phyloP scores from a whole-genome alignment of 2,113 vertebrate genomes.

The Echinops telfairi region DNA sequence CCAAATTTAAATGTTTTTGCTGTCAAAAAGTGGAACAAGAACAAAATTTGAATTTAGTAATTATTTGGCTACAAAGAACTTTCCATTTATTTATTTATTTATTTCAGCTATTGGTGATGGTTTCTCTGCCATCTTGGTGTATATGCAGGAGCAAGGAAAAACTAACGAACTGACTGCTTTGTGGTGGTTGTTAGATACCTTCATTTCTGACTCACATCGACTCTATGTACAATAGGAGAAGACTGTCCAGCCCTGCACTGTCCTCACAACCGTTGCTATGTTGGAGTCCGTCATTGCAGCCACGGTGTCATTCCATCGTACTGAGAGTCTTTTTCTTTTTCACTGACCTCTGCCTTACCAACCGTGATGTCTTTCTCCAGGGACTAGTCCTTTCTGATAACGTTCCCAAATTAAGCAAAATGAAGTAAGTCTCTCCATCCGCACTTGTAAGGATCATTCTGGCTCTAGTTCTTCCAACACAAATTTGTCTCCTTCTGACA shows the following conservation, averaged over 20 bases:
- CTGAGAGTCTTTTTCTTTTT: too few relatives aligned
- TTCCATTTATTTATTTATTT: neutral
- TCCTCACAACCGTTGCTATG: too few relatives aligned
- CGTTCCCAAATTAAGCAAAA: too few relatives aligned
- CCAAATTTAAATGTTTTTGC: neutral
- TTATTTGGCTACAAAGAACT: conserved; percentile 1
- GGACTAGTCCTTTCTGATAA: too few relatives aligned
- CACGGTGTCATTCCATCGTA: too few relatives aligned
- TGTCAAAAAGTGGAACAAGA: neutral
- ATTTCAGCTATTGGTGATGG: neutral
- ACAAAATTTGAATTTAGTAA: conserved; percentile 28
- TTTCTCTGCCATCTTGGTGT: neutral
- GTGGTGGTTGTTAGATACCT: neutral
- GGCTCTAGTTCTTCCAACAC: too few relatives aligned
- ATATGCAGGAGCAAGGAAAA: accelerated
- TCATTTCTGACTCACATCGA: neutral
- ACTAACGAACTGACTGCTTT: neutral
- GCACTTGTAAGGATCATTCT: too few relatives aligned
- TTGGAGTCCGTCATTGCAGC: too few relatives aligned
- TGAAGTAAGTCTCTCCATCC: too few relatives aligned
- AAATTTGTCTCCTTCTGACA: too few relatives aligned
- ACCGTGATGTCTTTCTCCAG: too few relatives aligned
- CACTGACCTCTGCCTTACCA: too few relatives aligned
- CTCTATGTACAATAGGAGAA: neutral
- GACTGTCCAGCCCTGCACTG: neutral